A percentile compares a stretch with the other conserved stretches of the same genome.
Evolutionary conservation across 2,797 vertebrate species (phyloP).

Genomic region (Kryptolebias ocellatus): DNA sequence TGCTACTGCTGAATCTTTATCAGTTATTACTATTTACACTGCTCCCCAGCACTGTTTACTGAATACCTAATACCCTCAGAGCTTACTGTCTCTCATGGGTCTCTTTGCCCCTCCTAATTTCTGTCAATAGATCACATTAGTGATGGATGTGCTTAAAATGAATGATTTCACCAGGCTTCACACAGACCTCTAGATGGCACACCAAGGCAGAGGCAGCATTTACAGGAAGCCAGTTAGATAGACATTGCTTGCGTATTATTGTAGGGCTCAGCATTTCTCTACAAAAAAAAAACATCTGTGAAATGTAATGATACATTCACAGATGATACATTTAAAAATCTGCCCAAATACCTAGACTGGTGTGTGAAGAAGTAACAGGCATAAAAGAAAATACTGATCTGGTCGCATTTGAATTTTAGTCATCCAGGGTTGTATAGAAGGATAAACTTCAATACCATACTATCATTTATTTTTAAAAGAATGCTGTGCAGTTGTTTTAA

Average conservation of each 20-base stretch:
- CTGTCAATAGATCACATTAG: conserved; percentile 16
- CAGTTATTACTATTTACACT: no score
- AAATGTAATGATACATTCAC: conserved; percentile 31
- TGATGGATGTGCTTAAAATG: conserved; percentile 37
- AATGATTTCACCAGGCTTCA: conserved; percentile 51
- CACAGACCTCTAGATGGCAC: conserved; percentile 82
- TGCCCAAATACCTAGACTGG: not conserved
- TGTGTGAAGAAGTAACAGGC: not conserved
- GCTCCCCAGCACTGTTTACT: no score
- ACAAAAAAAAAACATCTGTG: conserved; percentile 47
- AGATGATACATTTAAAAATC: conserved; percentile 14
- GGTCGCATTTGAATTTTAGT: conserved; percentile 20
- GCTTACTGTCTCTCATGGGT: conserved; percentile 9
- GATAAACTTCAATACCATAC: not conserved
- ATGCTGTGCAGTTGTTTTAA: conserved; percentile 32
- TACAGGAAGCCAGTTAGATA: conserved; percentile 36
- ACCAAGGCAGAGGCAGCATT: conserved; percentile 75
- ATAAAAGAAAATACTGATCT: not conserved
- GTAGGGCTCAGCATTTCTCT: conserved; percentile 55
- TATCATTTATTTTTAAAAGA: conserved; percentile 26
- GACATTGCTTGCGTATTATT: conserved; percentile 43
- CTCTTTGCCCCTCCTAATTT: not conserved
- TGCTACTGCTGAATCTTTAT: not conserved
- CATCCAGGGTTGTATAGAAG: conserved; percentile 1
- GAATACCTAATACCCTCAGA: not conserved